phyloP scores from a whole-genome alignment of 2,888 invertebrate genomes.

The Polydrusus pterygomalis region DNA sequence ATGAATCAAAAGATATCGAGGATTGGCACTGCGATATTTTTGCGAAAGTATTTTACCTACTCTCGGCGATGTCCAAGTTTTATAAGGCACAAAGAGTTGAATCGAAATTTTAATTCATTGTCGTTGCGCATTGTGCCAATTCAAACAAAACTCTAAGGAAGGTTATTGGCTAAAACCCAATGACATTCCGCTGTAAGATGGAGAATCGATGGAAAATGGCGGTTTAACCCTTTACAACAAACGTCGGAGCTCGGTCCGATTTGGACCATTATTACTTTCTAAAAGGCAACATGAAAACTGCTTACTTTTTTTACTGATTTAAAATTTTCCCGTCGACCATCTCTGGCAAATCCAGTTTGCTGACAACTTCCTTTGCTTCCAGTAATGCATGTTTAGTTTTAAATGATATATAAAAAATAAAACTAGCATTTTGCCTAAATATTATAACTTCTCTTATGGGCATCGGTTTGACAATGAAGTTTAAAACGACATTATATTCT shows the following conservation, averaged over 20 bases:
- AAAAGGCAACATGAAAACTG: constrained; percentile 56
- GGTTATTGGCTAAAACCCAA: constrained; percentile 64
- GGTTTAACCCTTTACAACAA: constrained; percentile 63
- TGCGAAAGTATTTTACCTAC: constrained; percentile 29
- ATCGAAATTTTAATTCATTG: constrained; percentile 61
- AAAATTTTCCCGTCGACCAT: constrained; percentile 21
- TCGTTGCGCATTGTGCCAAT: constrained; percentile 56
- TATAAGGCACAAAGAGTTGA: constrained; percentile 36
- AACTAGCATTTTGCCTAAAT: too few species aligned
- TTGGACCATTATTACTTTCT: constrained; percentile 60
- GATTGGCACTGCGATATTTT: constrained; percentile 13
- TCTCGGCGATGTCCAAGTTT: constrained; percentile 31
- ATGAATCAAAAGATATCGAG: constrained; percentile 4
- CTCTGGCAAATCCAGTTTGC: constrained; percentile 32
- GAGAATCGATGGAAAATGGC: constrained; percentile 63
- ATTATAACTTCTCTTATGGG: too few species aligned
- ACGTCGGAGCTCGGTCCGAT: constrained; percentile 62
- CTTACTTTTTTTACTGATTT: constrained; percentile 39
- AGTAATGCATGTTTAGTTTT: constrained; percentile 26
- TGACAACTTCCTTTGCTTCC: constrained; percentile 28
- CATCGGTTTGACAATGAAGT: too few species aligned
- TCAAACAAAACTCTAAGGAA: constrained; percentile 45
- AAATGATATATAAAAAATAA: too few species aligned
- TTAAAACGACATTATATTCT: too few species aligned
- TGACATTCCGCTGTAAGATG: constrained; percentile 63